Percentiles rank a stretch among this genome's conserved stretches.
phyloP scores from a whole-genome alignment of 2,888 invertebrate genomes.

The Drosophila flavopinicola region DNA sequence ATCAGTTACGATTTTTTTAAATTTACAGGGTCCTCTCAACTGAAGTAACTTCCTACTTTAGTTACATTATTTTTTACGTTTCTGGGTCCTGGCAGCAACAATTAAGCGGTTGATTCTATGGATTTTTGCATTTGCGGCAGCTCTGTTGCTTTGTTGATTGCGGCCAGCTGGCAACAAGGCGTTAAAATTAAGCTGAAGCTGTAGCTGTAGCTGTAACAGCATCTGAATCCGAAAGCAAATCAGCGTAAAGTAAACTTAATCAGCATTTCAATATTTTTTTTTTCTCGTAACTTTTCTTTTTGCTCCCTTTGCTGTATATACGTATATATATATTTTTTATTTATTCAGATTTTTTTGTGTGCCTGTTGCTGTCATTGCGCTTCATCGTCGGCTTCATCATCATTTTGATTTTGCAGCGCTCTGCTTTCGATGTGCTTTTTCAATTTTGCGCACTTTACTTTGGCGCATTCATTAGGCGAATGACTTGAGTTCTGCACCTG shows the following conservation, averaged over 20 bases:
- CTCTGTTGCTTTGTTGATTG: constrained; percentile 65
- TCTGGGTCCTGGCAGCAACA: constrained; percentile 26
- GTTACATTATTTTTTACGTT: background rate
- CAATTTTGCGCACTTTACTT: constrained; percentile 59
- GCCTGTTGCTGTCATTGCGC: constrained; percentile 75
- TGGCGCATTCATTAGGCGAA: constrained; percentile 76
- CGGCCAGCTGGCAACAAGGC: constrained; percentile 53
- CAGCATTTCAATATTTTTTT: constrained; percentile 76
- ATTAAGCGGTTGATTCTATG: constrained; percentile 48
- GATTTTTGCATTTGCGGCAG: constrained; percentile 32
- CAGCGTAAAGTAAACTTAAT: constrained; percentile 74
- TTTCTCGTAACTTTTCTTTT: constrained; percentile 38
- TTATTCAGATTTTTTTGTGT: constrained; percentile 77
- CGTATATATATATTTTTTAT: constrained; percentile 48
- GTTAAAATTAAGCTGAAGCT: constrained; percentile 48
- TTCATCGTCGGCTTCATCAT: constrained; percentile 55
- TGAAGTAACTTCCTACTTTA: background rate
- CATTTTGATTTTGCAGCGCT: constrained; percentile 36
- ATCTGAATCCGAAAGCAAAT: constrained; percentile 49
- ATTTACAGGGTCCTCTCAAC: background rate
- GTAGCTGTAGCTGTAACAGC: constrained; percentile 20
- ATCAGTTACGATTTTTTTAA: background rate
- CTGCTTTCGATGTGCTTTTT: constrained; percentile 46
- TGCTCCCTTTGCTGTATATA: constrained; percentile 3
- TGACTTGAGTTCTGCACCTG: constrained; percentile 68